Conservation (phyloP, 2,797 vertebrate species). For the Melanotaenia trifasciata region DNA sequence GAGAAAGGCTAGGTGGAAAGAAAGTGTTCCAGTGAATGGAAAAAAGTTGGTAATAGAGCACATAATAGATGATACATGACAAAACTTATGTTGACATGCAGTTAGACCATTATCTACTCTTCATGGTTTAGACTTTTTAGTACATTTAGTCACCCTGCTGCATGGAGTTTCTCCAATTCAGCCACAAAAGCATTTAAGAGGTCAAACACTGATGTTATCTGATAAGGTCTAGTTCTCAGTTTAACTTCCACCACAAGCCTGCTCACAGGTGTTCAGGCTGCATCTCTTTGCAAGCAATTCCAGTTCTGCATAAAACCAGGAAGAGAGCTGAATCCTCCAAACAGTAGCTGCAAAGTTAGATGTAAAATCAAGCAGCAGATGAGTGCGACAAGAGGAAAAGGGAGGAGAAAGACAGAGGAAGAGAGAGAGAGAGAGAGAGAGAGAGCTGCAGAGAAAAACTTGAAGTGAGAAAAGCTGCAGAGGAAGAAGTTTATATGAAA, state of each 20-base stretch:
- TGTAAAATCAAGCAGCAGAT: neutral
- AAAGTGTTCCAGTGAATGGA: neutral
- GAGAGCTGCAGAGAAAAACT: neutral
- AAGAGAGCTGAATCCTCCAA: neutral
- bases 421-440: neutral
- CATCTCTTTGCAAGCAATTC: too few species aligned
- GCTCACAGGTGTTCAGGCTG: neutral
- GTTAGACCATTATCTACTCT: neutral
- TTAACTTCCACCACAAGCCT: neutral
- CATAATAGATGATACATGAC: neutral
- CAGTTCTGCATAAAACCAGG: neutral
- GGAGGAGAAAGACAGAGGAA: neutral
- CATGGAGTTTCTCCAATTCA: neutral
- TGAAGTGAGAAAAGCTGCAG: constrained; percentile 16
- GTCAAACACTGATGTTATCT: rapidly evolving
- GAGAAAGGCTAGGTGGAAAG: neutral
- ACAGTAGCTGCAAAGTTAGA: neutral
- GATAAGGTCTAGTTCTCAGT: neutral
- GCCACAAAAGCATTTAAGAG: neutral
- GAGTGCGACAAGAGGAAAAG: neutral
- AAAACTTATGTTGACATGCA: neutral
- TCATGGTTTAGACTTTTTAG: neutral
- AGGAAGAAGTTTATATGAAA: constrained; percentile 5
- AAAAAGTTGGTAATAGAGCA: neutral
- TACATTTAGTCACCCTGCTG: neutral